Conservation (phyloP, 2,113 vertebrate species). For the Macrotus californicus region DNA sequence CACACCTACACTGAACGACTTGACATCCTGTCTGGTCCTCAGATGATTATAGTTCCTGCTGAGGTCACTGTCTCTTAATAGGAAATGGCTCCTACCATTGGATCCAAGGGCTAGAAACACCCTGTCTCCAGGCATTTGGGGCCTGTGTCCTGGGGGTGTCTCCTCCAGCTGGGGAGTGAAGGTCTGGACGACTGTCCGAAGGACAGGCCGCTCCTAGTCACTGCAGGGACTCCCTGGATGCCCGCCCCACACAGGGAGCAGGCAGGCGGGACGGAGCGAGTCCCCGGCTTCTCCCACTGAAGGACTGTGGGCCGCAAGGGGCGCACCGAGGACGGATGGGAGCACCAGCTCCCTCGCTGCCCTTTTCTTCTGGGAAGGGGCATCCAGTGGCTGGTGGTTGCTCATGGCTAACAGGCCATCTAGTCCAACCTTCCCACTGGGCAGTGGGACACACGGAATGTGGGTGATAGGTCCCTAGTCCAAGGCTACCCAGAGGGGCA, state of each 20-base stretch:
- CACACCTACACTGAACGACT: too few species aligned
- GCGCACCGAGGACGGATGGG: background rate
- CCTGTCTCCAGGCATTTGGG: conserved; percentile 34
- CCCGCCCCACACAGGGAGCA: too few species aligned
- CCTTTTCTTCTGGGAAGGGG: background rate
- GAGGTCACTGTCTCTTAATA: conserved; percentile 61
- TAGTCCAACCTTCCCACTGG: background rate
- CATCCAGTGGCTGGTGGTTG: background rate
- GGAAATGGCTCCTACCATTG: conserved; percentile 47
- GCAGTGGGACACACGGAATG: background rate
- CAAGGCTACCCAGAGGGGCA: background rate
- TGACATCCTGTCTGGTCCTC: too few species aligned
- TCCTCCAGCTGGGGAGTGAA: background rate
- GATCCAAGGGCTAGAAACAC: conserved; percentile 56
- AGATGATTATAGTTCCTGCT: conserved; percentile 25
- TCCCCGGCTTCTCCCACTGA: background rate
- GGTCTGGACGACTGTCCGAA: background rate
- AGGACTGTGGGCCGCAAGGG: background rate
- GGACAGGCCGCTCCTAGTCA: conserved; percentile 22
- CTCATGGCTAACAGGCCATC: background rate
- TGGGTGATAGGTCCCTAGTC: background rate
- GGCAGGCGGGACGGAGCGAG: background rate
- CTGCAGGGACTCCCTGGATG: background rate
- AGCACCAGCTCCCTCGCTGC: background rate
- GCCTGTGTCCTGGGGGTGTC: background rate